phyloP scores from a whole-genome alignment of 2,113 vertebrate species.

The Sporophila hypoxantha region DNA sequence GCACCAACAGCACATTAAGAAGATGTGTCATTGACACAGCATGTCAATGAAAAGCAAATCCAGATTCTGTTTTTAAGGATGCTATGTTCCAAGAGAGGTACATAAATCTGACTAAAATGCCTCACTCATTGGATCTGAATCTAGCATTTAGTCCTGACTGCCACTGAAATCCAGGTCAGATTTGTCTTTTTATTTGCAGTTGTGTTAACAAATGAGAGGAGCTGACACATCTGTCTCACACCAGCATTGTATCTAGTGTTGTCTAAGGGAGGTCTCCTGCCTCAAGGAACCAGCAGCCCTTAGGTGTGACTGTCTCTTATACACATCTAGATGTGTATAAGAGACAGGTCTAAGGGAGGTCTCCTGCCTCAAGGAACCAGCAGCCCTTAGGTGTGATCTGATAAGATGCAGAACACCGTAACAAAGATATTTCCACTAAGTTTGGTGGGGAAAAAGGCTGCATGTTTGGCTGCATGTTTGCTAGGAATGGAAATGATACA shows the following conservation, averaged over 20 bases:
- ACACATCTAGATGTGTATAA: too few relatives aligned
- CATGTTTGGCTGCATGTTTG: neutral
- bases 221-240: neutral
- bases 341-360: neutral
- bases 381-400: neutral
- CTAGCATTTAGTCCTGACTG: neutral
- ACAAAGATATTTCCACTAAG: neutral
- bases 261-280: neutral
- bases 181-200: constrained; percentile 4
- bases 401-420: neutral
- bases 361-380: neutral
- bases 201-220: neutral
- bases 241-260: neutral
- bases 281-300: neutral
- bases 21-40: constrained; percentile 3
- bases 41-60: constrained; percentile 5
- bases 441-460: neutral
- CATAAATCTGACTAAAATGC: constrained; percentile 3
- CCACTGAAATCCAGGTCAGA: constrained; percentile 13
- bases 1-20: neutral
- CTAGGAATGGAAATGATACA: neutral
- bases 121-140: neutral
- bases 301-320: too few relatives aligned
- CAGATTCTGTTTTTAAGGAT: constrained; percentile 24
- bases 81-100: neutral